Evolutionary conservation across 2,888 invertebrate species (phyloP).

Genomic region (Nezara viridula): DNA sequence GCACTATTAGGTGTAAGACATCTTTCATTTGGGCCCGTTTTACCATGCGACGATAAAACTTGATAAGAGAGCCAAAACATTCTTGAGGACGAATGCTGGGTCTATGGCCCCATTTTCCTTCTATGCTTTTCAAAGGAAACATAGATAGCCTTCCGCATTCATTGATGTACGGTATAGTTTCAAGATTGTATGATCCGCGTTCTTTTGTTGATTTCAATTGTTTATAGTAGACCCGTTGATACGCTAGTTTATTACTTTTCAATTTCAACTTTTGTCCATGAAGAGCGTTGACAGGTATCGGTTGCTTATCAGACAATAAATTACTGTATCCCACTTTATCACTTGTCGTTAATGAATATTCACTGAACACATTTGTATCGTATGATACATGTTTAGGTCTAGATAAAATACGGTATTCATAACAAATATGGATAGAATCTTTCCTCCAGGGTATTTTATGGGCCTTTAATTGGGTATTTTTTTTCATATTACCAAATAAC

Average conservation of each 20-base stretch:
- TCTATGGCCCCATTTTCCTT: neutral
- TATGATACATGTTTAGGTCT: neutral
- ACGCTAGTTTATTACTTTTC: neutral
- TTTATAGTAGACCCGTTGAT: neutral
- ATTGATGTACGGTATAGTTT: neutral
- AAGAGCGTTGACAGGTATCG: neutral
- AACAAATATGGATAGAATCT: neutral
- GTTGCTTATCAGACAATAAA: neutral
- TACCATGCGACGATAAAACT: neutral
- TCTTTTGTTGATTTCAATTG: neutral
- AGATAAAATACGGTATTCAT: neutral
- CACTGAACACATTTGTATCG: neutral
- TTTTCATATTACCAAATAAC: neutral
- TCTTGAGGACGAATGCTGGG: neutral
- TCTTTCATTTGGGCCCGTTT: conserved; percentile 7
- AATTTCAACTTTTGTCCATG: neutral
- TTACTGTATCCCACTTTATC: neutral
- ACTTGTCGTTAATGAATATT: neutral
- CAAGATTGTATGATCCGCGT: neutral
- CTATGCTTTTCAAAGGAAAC: neutral
- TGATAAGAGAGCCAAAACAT: neutral
- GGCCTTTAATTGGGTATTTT: neutral
- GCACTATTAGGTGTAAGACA: neutral
- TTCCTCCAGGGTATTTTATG: neutral
- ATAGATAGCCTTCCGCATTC: neutral